These are phyloP conservation scores for Acropternis orthonyx DNA, from an alignment of 2,797 vertebrate genomes.

Conservation along the genomic window DNA sequence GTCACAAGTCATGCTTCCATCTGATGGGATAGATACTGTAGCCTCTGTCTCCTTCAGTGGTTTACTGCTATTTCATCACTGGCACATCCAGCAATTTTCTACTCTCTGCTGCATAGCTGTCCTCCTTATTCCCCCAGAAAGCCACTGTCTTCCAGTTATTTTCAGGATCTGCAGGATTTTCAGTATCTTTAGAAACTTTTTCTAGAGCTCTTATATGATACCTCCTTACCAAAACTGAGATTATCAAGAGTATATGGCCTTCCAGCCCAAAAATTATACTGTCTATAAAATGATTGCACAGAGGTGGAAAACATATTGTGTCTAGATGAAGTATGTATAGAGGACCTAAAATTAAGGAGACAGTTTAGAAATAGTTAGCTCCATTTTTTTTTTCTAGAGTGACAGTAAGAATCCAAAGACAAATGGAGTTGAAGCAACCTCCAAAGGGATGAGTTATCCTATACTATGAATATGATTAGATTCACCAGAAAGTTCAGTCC, in stretches of 20 bases:
- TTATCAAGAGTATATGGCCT: not conserved
- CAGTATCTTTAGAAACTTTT: not conserved
- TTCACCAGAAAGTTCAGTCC: not conserved
- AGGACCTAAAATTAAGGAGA: not conserved
- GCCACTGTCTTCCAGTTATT: not conserved
- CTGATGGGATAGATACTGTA: not conserved
- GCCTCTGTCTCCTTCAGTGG: not conserved
- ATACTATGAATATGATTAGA: not conserved
- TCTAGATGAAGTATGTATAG: not conserved
- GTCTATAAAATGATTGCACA: not conserved
- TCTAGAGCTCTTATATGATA: not conserved
- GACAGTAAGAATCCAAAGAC: not conserved
- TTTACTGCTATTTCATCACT: not conserved
- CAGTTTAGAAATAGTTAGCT: not conserved
- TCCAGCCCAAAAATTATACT: not conserved
- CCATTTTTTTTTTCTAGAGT: accelerated
- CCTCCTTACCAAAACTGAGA: not conserved
- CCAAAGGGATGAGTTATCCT: not conserved
- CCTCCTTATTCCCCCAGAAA: not conserved
- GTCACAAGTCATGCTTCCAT: not conserved
- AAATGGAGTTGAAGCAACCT: not conserved
- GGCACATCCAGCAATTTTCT: not conserved
- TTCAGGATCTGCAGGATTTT: not conserved
- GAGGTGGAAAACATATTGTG: not conserved
- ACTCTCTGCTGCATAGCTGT: not conserved